Conservation (phyloP, 2,888 invertebrate species). For the Petrophora chlorosata region DNA sequence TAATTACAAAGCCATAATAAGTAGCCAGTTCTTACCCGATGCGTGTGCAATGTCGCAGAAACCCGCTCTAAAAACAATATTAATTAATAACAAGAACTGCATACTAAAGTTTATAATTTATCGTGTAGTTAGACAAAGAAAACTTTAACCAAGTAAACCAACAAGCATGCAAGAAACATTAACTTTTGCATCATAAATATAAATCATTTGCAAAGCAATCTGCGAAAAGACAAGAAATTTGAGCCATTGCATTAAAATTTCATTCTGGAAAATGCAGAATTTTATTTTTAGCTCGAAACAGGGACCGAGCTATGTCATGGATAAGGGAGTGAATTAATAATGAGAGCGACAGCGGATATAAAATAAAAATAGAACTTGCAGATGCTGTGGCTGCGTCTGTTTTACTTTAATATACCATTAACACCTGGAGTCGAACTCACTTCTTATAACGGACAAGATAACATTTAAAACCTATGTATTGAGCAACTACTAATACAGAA, state of each 20-base stretch:
- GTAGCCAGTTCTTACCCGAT: too few species aligned
- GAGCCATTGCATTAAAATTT: slow-evolving; percentile 8
- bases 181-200: slow-evolving; percentile 1
- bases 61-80: not conserved
- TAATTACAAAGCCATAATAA: too few species aligned
- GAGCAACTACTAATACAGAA: too few species aligned
- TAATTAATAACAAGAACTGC: not conserved
- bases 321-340: too few species aligned
- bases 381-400: too few species aligned
- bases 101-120: slow-evolving; percentile 7
- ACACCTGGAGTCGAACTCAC: too few species aligned
- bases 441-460: too few species aligned
- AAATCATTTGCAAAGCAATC: slow-evolving; percentile 11
- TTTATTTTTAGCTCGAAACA: not conserved
- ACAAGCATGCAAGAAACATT: slow-evolving; percentile 2
- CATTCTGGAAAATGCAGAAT: slow-evolving; percentile 2
- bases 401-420: too few species aligned
- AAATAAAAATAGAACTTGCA: not conserved
- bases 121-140: slow-evolving; percentile 7
- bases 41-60: too few species aligned
- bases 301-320: too few species aligned
- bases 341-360: too few species aligned
- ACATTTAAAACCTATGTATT: too few species aligned
- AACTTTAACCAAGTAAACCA: slow-evolving; percentile 7
- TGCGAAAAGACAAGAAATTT: slow-evolving; percentile 7